Conservation (phyloP, 2,113 vertebrate genomes). For the Gymnorhina tibicen region DNA sequence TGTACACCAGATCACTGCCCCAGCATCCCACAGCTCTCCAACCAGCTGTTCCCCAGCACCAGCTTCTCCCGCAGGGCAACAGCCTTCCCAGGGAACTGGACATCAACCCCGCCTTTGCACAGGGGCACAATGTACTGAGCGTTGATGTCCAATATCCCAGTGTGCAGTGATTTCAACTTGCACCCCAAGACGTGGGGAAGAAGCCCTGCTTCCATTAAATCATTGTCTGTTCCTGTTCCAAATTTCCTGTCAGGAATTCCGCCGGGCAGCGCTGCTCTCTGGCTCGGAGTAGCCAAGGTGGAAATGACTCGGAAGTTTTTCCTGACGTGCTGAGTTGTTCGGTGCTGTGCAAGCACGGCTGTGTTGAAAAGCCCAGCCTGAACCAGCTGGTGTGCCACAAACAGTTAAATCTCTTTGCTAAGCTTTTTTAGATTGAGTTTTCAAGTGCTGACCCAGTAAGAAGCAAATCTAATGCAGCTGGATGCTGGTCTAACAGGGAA, state of each 20-base stretch:
- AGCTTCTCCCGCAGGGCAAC: not conserved
- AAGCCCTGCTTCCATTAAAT: not conserved
- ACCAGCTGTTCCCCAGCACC: not conserved
- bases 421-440: not conserved
- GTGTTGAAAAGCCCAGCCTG: not conserved
- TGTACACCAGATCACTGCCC: not conserved
- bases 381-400: not conserved
- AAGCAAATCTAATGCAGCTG: constrained; percentile 1
- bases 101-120: accelerated
- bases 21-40: not conserved
- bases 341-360: not conserved
- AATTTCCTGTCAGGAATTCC: not conserved
- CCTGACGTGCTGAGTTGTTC: not conserved
- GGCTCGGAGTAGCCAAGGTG: not conserved
- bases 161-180: accelerated
- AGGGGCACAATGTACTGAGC: accelerated
- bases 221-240: not conserved
- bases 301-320: not conserved
- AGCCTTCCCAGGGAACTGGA: not conserved
- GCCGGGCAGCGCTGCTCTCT: accelerated
- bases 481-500: not conserved
- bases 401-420: not conserved
- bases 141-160: not conserved
- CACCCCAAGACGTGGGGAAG: accelerated
- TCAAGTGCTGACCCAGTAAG: constrained; percentile 1